Base-by-base conservation (phyloP, 2,113 vertebrate species). In the Trichechus manatus region DNA sequence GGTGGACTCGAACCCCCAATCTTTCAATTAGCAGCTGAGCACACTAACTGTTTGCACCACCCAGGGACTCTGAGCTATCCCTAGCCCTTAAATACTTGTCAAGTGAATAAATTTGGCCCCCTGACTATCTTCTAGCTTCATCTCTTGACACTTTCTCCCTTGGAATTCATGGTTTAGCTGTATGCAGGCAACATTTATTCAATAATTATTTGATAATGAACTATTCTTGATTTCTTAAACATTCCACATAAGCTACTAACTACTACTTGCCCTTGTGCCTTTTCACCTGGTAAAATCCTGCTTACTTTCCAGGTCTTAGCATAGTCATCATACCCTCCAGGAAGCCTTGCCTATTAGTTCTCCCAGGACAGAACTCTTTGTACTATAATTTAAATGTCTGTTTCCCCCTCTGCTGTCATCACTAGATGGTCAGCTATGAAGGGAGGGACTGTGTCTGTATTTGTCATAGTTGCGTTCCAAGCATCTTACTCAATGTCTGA, bases 371-470 rank as follows among this genome's bases (percentile, higher is more conserved):
- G 74, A 94, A 77, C 20, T 87, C 29, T 61, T 80, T 27, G 44
- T 70, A 27, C 23, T 20, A 25, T 66, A 9, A 89, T 44, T 75
- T 61, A 86, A 93, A 91, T 59, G 3, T 74, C 44, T 88, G 2
- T 82, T 72, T 95, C 39, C 56, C 44, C 59, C 85, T 70, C 66
- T 93, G 42, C 25, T 94, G 88, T 75, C 68, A 59, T 87, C 59
- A 92, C 31, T 36, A 86, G 70, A 36, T 47, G 61, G 31, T 89
- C 86, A 95, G 44, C 68, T 61, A 14, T 4, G 27, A 94, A 93
- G 63, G 29, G 19, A 87, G 79, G 72, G 50, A 47, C 17, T 42
- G 11, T 86, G 25, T 70, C 27, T 75, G 31, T 36, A 25, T 59
- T 90, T 92, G 75, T 78, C 68, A 90, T 13, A 78, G 77, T 1